phyloP scores from a whole-genome alignment of 2,888 invertebrate species.

The Polydrusus pterygomalis region DNA sequence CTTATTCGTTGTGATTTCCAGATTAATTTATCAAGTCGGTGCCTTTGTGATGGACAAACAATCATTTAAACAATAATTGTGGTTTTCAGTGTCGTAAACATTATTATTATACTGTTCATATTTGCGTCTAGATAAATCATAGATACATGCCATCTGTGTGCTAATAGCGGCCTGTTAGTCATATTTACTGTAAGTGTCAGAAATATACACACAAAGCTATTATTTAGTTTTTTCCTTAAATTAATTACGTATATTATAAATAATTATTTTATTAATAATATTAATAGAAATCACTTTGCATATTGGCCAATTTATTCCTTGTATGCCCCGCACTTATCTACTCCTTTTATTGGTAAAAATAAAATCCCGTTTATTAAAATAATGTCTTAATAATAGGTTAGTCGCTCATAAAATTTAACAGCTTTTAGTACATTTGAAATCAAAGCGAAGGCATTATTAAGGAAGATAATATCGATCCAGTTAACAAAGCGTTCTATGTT shows the following conservation, averaged over 20 bases:
- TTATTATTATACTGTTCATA: slow-evolving; percentile 41
- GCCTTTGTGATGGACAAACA: slow-evolving; percentile 40
- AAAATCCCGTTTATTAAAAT: too few species aligned
- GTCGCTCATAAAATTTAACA: too few species aligned
- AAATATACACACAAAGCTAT: slow-evolving; percentile 3
- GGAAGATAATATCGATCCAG: too few species aligned
- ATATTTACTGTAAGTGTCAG: slow-evolving; percentile 20
- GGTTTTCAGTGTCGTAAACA: slow-evolving; percentile 36
- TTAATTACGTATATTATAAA: slow-evolving; percentile 20
- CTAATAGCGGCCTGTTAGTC: slow-evolving; percentile 36
- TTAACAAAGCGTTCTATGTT: too few species aligned
- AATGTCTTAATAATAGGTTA: too few species aligned
- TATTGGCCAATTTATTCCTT: too few species aligned
- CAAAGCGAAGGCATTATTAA: too few species aligned
- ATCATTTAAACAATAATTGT: slow-evolving; percentile 32
- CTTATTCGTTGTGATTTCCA: slow-evolving; percentile 24
- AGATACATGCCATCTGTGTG: slow-evolving; percentile 10
- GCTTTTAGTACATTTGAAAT: too few species aligned
- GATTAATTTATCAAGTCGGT: slow-evolving; percentile 41
- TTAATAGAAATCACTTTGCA: too few species aligned
- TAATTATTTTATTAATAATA: slow-evolving; percentile 14
- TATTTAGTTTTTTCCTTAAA: slow-evolving; percentile 19
- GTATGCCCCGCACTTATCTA: too few species aligned
- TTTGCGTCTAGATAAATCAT: slow-evolving; percentile 38
- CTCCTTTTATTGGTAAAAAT: too few species aligned